Evolutionary conservation across 2,113 vertebrate species (phyloP).

Genomic region (Pomatorhinus ruficollis): DNA sequence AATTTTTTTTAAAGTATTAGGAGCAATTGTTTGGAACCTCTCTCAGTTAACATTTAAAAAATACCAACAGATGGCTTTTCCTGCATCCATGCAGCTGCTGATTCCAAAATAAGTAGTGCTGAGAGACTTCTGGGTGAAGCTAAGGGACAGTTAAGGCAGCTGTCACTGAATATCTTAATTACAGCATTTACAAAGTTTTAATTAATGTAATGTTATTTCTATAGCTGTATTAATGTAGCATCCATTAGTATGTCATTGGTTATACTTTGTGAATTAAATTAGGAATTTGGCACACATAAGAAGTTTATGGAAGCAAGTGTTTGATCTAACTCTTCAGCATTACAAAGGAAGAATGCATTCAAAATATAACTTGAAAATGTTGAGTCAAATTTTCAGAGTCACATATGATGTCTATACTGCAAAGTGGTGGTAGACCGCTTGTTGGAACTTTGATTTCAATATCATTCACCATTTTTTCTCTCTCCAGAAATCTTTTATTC

Average conservation of each 20-base stretch:
- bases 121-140: conserved; percentile 74
- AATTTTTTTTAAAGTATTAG: background rate
- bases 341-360: background rate
- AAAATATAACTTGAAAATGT: background rate
- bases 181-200: conserved; percentile 77
- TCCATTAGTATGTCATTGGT: conserved; percentile 67
- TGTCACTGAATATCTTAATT: conserved; percentile 80
- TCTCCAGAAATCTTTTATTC: background rate
- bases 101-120: conserved; percentile 73
- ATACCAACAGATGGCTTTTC: conserved; percentile 76
- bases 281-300: conserved; percentile 58
- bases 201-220: conserved; percentile 82
- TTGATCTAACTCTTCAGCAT: background rate
- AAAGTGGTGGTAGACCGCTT: background rate
- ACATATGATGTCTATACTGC: background rate
- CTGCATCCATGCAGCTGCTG: conserved; percentile 67
- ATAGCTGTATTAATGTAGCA: conserved; percentile 78
- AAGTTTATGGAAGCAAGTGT: conserved; percentile 21
- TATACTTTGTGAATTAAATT: conserved; percentile 67
- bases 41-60: conserved; percentile 72
- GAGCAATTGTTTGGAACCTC: conserved; percentile 52
- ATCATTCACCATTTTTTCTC: background rate
- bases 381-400: background rate
- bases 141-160: conserved; percentile 77
- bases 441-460: background rate